Conservation (phyloP, 2,113 vertebrate genomes). For the Helogale parvula region DNA sequence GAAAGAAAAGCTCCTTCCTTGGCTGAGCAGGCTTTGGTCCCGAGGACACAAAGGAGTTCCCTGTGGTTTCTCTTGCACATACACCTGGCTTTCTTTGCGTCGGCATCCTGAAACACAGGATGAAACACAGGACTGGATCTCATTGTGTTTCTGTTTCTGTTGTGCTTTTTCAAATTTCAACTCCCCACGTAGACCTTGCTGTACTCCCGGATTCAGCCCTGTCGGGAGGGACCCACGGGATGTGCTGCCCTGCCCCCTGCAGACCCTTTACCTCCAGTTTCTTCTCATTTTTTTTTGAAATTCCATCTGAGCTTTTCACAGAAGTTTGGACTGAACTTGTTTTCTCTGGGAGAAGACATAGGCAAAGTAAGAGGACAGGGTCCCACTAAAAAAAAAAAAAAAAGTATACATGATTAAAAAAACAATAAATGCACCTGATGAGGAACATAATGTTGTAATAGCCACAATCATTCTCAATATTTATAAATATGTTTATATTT, state of each 20-base stretch:
- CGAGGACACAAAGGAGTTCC: slow-evolving; percentile 35
- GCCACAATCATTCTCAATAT: slow-evolving; percentile 48
- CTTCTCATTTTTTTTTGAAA: slow-evolving; percentile 79
- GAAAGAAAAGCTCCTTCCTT: slow-evolving; percentile 41
- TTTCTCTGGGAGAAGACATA: slow-evolving; percentile 61
- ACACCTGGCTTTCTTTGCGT: slow-evolving; percentile 58
- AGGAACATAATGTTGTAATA: not conserved
- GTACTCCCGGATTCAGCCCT: slow-evolving; percentile 68
- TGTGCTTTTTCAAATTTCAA: slow-evolving; percentile 1
- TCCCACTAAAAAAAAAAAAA: slow-evolving; percentile 34
- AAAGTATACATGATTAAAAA: not conserved
- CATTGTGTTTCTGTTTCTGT: slow-evolving; percentile 67
- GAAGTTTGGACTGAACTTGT: slow-evolving; percentile 68
- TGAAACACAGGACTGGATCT: not conserved
- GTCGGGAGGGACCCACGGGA: not conserved
- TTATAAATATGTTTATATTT: not conserved
- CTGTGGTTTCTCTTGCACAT: not conserved
- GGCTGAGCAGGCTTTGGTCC: not conserved
- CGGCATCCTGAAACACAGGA: slow-evolving; percentile 26
- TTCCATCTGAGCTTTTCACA: slow-evolving; percentile 62
- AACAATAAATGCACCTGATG: not conserved
- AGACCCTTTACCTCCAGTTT: slow-evolving; percentile 45
- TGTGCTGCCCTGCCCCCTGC: slow-evolving; percentile 17
- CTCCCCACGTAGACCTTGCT: slow-evolving; percentile 66
- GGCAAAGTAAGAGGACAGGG: slow-evolving; percentile 27